Evolutionary conservation across 2,113 vertebrate genomes (phyloP), one percentile per base, ranked within the genome.

Genomic region (Erpornis zantholeuca): DNA sequence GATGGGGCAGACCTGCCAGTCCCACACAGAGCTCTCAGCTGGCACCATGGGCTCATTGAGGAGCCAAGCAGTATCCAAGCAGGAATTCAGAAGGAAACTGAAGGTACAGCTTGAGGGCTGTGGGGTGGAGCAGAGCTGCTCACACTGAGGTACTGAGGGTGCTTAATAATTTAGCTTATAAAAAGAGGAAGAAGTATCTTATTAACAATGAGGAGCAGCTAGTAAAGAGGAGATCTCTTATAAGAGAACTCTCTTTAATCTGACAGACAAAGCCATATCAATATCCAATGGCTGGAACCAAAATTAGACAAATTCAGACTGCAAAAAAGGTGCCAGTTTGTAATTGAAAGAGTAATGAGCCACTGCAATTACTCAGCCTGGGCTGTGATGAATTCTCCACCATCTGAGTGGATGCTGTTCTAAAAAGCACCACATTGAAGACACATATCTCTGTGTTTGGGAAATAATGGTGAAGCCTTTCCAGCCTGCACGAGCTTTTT

Each of bases 311-410:
- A 88, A 94, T 95, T 88, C 79, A 73, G 91, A 73, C 79, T 78
- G 75, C 79, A 88, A 77, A 54, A 71, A 95, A 72, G 78, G 64
- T 86, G 87, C 90, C 94, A 93, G 75, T 93, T 86, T 96, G 90
- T 90, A 93, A 96, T 77, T 88, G 94, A 86, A 96, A 94, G 94
- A 95, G 82, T 90, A 96, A 96, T 94, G 93, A 97, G 79, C 91
- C 94, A 73, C 80, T 93, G 85, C 95, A 96, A 95, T 94, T 94
- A 94, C 76, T 88, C 91, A 94, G 75, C 56, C 64, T 2, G 1
- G 90, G 90, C 90, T 78, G 75, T 71, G 79, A 94, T 93, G 88
- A 86, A 88, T 96, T 64, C 90, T 85, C 88, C 64, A 75, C 88
- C 87, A 88, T 90, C 75, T 90, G 85, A 96, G 59, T 47, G 68